Conservation (phyloP, 1,140 invertebrate genomes). For the Drosophila persimilis region DNA sequence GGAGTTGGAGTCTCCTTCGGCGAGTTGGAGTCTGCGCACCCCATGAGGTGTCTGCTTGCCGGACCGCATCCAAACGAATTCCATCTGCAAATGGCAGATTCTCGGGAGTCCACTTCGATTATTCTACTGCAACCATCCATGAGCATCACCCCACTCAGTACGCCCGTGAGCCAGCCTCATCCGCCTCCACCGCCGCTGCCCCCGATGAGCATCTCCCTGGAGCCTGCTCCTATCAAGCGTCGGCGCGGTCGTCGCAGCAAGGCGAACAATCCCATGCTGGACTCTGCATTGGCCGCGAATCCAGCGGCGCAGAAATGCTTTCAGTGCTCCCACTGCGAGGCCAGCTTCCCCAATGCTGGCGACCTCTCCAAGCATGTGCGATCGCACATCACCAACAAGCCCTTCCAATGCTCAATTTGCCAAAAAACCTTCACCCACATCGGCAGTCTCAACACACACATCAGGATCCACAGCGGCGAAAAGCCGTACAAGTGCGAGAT, state of each 20-base stretch:
- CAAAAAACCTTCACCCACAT: slow-evolving; percentile 86
- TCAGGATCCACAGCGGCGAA: slow-evolving; percentile 89
- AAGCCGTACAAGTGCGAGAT: slow-evolving; percentile 82
- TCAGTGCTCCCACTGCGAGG: slow-evolving; percentile 86
- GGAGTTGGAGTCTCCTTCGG: too few relatives aligned
- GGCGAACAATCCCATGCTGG: slow-evolving; percentile 16
- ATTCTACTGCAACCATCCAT: slow-evolving; percentile 61
- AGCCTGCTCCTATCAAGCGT: slow-evolving; percentile 49
- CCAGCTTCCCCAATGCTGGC: slow-evolving; percentile 86
- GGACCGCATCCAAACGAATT: slow-evolving; percentile 50
- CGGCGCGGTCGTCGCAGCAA: slow-evolving; percentile 69
- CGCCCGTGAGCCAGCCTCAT: slow-evolving; percentile 17
- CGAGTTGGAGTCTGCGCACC: slow-evolving; percentile 28
- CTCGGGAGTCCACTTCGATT: slow-evolving; percentile 72
- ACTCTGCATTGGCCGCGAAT: slow-evolving; percentile 21
- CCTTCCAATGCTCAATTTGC: slow-evolving; percentile 82
- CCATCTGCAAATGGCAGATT: slow-evolving; percentile 56
- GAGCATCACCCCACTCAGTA: slow-evolving; percentile 42
- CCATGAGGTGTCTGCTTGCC: slow-evolving; percentile 42
- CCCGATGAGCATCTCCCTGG: slow-evolving; percentile 17
- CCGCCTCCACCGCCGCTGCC: background rate
- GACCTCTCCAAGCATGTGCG: slow-evolving; percentile 85
- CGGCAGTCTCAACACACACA: slow-evolving; percentile 91
- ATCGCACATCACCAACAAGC: slow-evolving; percentile 85
- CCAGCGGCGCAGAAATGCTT: slow-evolving; percentile 64